Conservation (phyloP, 2,888 invertebrate species). For the Ethmia dodecea region DNA sequence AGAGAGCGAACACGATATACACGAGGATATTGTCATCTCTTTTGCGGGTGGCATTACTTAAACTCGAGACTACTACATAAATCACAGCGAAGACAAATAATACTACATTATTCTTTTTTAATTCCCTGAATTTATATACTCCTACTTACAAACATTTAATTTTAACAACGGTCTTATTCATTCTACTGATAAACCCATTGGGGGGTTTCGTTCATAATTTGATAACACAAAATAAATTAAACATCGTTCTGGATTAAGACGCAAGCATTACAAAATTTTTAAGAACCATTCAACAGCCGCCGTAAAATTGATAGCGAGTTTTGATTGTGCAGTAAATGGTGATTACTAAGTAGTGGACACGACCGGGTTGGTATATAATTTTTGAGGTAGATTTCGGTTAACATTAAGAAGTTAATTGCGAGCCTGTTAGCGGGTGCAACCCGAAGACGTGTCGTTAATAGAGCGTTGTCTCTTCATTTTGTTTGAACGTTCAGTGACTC, state of each 20-base stretch:
- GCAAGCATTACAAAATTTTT: slow-evolving; percentile 23
- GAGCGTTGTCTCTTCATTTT: slow-evolving; percentile 72
- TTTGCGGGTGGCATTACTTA: slow-evolving; percentile 40
- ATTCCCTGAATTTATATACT: slow-evolving; percentile 19
- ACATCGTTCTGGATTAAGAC: slow-evolving; percentile 21
- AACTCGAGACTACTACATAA: slow-evolving; percentile 42
- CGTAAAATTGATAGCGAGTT: slow-evolving; percentile 31
- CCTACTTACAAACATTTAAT: slow-evolving; percentile 10
- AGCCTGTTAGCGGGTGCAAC: slow-evolving; percentile 50
- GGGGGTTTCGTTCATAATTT: slow-evolving; percentile 19
- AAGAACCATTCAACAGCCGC: slow-evolving; percentile 23
- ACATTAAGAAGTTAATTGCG: slow-evolving; percentile 46
- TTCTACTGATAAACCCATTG: slow-evolving; percentile 22
- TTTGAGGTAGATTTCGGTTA: slow-evolving; percentile 10
- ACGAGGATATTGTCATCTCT: slow-evolving; percentile 46
- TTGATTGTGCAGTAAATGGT: slow-evolving; percentile 28
- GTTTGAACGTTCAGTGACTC: slow-evolving; percentile 71
- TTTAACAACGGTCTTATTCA: slow-evolving; percentile 4
- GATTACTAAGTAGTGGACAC: slow-evolving; percentile 18
- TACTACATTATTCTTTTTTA: slow-evolving; percentile 42
- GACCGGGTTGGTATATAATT: slow-evolving; percentile 20
- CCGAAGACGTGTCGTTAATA: slow-evolving; percentile 69
- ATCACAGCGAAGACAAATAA: slow-evolving; percentile 48
- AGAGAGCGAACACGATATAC: slow-evolving; percentile 37
- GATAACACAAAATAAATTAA: slow-evolving; percentile 17